Percentiles rank a stretch among this genome's conserved stretches.
Conservation (phyloP, 2,113 vertebrate species). For the Aptenodytes forsteri region DNA sequence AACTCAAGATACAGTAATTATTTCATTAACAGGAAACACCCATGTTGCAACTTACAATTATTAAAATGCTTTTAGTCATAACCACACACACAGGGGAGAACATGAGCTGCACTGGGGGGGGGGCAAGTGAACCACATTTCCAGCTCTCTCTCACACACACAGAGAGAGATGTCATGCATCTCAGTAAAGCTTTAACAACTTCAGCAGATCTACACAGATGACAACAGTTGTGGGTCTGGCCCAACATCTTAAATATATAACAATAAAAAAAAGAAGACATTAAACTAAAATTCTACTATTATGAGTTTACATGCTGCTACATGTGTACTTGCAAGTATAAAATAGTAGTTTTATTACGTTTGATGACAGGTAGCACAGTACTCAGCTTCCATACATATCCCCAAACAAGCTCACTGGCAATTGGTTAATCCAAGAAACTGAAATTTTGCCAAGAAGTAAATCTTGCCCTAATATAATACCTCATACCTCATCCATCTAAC, state of each 20-base stretch:
- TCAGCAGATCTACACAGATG: neutral
- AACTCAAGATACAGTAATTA: neutral
- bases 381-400: neutral
- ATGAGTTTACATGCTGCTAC: neutral
- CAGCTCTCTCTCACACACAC: neutral
- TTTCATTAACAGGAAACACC: neutral
- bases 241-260: neutral
- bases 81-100: neutral
- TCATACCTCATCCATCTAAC: neutral
- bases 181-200: neutral
- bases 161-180: accelerated
- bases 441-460: neutral
- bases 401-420: neutral
- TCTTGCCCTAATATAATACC: neutral
- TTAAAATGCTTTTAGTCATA: neutral
- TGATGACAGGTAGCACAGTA: neutral
- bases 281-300: neutral
- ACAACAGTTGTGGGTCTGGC: neutral
- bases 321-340: neutral
- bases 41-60: neutral
- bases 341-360: neutral
- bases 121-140: neutral
- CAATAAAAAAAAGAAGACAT: neutral
- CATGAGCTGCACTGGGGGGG: accelerated
- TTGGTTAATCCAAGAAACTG: neutral